phyloP scores from a whole-genome alignment of 2,888 invertebrate species.

The Andrena chrysosceles region DNA sequence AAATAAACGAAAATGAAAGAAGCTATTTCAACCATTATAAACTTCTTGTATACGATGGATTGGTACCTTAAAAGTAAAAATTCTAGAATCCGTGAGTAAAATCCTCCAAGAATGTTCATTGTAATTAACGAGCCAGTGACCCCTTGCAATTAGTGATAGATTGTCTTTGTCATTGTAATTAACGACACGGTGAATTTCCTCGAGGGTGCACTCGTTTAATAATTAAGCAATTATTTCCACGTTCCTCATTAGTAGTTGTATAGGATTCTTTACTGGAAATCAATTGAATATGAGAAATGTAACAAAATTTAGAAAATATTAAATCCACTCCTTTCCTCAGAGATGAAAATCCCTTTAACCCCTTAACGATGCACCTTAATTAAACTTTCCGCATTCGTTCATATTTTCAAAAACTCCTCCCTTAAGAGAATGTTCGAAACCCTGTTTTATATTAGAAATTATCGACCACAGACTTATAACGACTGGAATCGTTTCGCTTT shows the following conservation, averaged over 20 bases:
- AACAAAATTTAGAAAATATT: background rate
- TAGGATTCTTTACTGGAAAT: background rate
- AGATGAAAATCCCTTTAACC: background rate
- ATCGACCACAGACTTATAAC: slow-evolving; percentile 19
- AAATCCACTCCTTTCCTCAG: background rate
- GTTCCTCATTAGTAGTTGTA: background rate
- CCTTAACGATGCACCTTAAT: too few relatives aligned
- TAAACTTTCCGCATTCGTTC: background rate
- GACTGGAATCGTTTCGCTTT: slow-evolving; percentile 34
- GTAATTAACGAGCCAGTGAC: background rate
- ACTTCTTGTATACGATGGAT: too few relatives aligned
- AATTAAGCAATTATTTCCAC: background rate
- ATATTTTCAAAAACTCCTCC: background rate
- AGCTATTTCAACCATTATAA: too few relatives aligned
- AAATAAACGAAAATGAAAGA: too few relatives aligned
- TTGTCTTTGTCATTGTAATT: background rate
- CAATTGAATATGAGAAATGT: background rate
- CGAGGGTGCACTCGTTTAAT: background rate
- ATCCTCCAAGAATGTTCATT: background rate
- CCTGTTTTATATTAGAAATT: slow-evolving; percentile 15
- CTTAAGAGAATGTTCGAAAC: background rate
- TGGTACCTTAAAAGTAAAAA: too few relatives aligned
- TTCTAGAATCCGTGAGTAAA: too few relatives aligned
- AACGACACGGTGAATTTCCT: background rate
- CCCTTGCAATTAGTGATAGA: too few relatives aligned